Evolutionary conservation across 1,140 invertebrate genomes (phyloP).

Genomic region (Cylas formicarius): DNA sequence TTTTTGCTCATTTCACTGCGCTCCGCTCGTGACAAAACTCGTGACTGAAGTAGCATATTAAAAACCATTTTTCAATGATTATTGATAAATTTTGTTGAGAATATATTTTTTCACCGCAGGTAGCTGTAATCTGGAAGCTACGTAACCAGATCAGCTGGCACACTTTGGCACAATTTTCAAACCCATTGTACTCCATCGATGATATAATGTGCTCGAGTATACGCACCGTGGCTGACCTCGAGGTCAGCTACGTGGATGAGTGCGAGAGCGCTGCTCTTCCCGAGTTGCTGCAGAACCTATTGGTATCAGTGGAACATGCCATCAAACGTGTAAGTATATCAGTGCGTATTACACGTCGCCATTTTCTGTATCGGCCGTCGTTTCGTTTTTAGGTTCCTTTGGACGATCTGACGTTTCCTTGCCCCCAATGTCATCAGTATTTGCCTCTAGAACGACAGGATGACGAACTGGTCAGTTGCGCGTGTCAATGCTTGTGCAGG

Average conservation of each 20-base stretch:
- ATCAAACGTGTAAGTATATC: constrained; percentile 47
- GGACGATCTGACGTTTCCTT: constrained; percentile 56
- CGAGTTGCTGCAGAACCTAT: constrained; percentile 52
- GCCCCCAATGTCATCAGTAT: constrained; percentile 49
- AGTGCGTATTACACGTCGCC: constrained; percentile 1
- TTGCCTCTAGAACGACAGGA: constrained; percentile 36
- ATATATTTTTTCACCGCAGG: too few species aligned
- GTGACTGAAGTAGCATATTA: too few species aligned
- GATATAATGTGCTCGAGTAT: constrained; percentile 39
- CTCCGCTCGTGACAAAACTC: too few species aligned
- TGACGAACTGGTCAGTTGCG: constrained; percentile 31
- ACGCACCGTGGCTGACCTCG: constrained; percentile 30
- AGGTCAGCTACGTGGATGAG: constrained; percentile 33
- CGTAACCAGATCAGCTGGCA: constrained; percentile 31
- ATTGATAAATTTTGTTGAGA: too few species aligned
- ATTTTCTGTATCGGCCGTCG: neutral
- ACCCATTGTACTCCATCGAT: constrained; percentile 29
- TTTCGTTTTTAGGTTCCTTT: constrained; percentile 44
- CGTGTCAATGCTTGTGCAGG: constrained; percentile 37
- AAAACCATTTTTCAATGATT: too few species aligned
- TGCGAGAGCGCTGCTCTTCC: constrained; percentile 48
- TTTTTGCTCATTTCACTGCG: too few species aligned
- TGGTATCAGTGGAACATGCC: constrained; percentile 59
- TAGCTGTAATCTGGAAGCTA: constrained; percentile 36
- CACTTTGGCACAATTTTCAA: constrained; percentile 35